These are phyloP conservation scores for Paedocypris sp. DNA, from an alignment of 2,113 vertebrate species.

Conservation along the genomic window DNA sequence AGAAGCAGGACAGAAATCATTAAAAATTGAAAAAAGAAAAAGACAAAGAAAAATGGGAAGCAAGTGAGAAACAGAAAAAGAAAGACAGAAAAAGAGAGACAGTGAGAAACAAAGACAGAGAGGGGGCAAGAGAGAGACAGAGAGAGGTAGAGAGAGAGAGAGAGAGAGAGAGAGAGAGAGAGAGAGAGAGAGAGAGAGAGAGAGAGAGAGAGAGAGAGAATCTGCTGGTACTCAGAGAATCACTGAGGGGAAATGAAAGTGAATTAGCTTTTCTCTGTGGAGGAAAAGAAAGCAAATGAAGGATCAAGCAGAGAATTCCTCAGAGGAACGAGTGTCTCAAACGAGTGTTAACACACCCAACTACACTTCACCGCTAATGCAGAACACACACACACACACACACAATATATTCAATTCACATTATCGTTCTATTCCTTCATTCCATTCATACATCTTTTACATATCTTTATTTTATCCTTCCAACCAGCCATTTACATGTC, in stretches of 20 bases:
- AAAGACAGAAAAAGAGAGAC: too few relatives aligned
- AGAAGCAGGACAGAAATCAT: too few relatives aligned
- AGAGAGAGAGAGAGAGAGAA: conserved; percentile 26
- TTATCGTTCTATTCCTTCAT: too few relatives aligned
- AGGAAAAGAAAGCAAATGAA: conserved; percentile 26
- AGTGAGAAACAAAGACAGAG: too few relatives aligned
- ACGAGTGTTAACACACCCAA: conserved; percentile 4
- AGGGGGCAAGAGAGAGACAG: conserved; percentile 6
- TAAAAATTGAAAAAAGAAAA: too few relatives aligned
- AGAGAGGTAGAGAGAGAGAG: conserved; percentile 20
- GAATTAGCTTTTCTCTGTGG: conserved; percentile 71
- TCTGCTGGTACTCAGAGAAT: conserved; percentile 53
- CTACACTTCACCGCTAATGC: not conserved
- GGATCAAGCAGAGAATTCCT: conserved; percentile 68
- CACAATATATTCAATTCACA: conserved; percentile 4
- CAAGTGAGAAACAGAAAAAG: too few relatives aligned
- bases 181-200: conserved; percentile 39
- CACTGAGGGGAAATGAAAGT: conserved; percentile 76
- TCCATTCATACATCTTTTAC: too few relatives aligned
- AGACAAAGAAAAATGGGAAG: too few relatives aligned
- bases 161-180: conserved; percentile 10
- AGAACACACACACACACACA: conserved; percentile 27
- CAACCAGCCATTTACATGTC: too few relatives aligned
- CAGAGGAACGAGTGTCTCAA: conserved; percentile 68
- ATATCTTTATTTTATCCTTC: too few relatives aligned